Evolutionary conservation across 2,113 vertebrate genomes (phyloP), one percentile per base, ranked within the genome.

Genomic region (Pachyramphus minor): DNA sequence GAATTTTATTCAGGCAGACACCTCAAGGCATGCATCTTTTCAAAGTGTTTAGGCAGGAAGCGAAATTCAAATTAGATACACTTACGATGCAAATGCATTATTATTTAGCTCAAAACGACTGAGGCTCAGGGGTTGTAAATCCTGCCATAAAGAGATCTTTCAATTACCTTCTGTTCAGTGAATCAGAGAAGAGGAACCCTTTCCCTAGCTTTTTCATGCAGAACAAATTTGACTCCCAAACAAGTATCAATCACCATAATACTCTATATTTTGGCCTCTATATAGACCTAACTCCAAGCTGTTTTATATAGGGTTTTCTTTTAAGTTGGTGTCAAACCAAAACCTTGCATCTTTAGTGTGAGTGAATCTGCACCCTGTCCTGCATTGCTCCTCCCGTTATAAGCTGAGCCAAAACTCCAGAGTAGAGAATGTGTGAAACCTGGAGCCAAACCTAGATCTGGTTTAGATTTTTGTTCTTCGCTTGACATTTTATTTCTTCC

Each of bases 61-160:
- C 24, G 22, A 97, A 96, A 97, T 97, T 96, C 96, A 97, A 95
- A 97, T 97, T 94, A 97, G 96, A 97, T 97, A 96, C 95, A 96
- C 92, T 96, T 94, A 95, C 41, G 56, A 96, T 89, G 96, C 90
- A 95, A 96, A 95, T 89, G 86, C 83, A 92, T 97, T 94, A 96
- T 96, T 90, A 96, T 97, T 96, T 96, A 89, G 95, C 84, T 96
- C 92, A 95, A 93, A 95, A 95, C 49, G 50, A 92, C 93, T 85
- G 69, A 91, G 84, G 72, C 93, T 95, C 88, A 14, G 56, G 75
- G 91, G 94, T 95, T 77, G 75, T 96, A 95, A 94, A 94, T 97
- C 95, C 93, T 92, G 77, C 96, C 74, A 90, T 95, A 95, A 96
- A 91, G 86, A 96, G 94, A 96, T 91, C 93, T 89, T 95, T 85